Evolutionary conservation across 2,888 invertebrate genomes (phyloP).

Genomic region (Rhagophthalmus giganteus): DNA sequence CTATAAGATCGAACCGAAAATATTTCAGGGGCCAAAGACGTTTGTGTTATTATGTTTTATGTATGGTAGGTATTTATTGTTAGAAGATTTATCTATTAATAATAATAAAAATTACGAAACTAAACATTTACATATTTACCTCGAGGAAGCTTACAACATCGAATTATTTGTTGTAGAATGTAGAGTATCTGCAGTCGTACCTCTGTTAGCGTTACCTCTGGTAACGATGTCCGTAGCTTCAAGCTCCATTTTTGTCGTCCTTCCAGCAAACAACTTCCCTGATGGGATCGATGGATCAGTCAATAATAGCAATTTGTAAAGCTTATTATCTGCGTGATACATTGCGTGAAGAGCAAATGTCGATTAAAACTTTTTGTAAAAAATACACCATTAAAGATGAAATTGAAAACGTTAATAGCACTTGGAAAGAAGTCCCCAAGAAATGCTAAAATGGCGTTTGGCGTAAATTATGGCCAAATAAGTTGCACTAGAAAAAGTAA

Average conservation of each 20-base stretch:
- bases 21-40: too few relatives aligned
- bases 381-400: constrained; percentile 1
- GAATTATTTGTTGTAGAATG: background rate
- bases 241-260: background rate
- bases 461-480: background rate
- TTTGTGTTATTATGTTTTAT: too few relatives aligned
- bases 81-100: background rate
- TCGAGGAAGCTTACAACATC: too few relatives aligned
- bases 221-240: constrained; percentile 1
- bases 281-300: background rate
- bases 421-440: background rate
- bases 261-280: constrained; percentile 1
- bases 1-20: too few relatives aligned
- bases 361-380: constrained; percentile 4
- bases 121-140: background rate
- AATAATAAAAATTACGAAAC: background rate
- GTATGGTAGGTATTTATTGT: background rate
- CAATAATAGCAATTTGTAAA: background rate
- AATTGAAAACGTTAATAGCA: background rate
- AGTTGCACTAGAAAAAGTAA: background rate
- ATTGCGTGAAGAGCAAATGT: background rate
- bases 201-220: constrained; percentile 1
- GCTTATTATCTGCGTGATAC: background rate
- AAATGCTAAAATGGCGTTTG: background rate
- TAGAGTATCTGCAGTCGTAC: background rate